Evolutionary conservation across 2,797 vertebrate genomes (phyloP).

Genomic region (Arremon aurantiirostris): DNA sequence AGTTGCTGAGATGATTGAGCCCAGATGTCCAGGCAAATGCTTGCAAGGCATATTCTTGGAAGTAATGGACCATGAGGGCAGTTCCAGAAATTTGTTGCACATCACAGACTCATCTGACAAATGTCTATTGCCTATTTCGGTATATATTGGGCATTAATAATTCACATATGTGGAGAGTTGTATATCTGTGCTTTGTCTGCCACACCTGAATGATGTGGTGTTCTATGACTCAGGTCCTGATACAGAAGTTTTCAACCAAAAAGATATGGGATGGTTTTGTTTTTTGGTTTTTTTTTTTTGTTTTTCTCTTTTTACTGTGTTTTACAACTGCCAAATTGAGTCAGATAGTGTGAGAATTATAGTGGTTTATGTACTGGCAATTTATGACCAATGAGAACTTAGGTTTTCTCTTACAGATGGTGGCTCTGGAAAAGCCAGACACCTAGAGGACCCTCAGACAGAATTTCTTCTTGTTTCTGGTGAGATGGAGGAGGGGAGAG

Average conservation of each 20-base stretch:
- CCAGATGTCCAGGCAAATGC: background rate
- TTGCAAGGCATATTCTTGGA: background rate
- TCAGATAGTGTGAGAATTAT: background rate
- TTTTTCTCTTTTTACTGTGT: background rate
- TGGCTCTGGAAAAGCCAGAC: background rate
- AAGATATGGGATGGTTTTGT: background rate
- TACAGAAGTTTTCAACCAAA: background rate
- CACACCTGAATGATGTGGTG: background rate
- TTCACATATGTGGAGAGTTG: background rate
- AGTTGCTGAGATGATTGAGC: background rate
- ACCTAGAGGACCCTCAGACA: background rate
- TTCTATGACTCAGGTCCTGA: background rate
- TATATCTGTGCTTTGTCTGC: background rate
- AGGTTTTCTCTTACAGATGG: background rate
- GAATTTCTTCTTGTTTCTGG: background rate
- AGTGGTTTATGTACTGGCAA: rapidly evolving
- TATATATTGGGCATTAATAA: background rate
- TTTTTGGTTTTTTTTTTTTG: background rate
- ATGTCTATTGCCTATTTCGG: background rate
- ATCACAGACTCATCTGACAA: background rate
- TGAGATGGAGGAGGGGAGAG: background rate
- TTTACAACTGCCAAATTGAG: background rate
- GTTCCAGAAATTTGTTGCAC: background rate
- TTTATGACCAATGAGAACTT: background rate
- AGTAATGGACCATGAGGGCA: background rate